phyloP scores from a whole-genome alignment of 1,140 invertebrate species.

The Trinorchestia longiramus region DNA sequence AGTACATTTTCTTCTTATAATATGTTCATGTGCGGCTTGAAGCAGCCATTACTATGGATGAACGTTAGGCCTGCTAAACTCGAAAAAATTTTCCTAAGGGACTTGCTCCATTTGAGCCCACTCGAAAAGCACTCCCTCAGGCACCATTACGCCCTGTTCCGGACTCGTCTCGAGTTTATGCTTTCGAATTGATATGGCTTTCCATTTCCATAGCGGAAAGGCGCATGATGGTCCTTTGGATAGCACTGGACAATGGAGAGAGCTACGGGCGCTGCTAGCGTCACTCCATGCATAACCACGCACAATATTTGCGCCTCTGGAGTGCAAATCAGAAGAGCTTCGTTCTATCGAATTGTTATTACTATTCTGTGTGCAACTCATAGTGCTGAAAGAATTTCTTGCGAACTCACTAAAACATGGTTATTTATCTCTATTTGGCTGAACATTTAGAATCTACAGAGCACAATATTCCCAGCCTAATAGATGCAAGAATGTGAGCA shows the following conservation, averaged over 20 bases:
- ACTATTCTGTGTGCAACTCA: not conserved
- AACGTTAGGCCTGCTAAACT: not conserved
- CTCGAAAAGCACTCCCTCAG: slow-evolving; percentile 26
- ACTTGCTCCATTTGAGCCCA: slow-evolving; percentile 41
- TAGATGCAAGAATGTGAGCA: too few relatives aligned
- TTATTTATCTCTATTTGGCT: not conserved
- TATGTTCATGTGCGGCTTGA: not conserved
- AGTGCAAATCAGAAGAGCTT: not conserved
- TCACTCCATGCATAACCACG: not conserved
- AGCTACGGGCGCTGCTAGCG: not conserved
- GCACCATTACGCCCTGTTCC: slow-evolving; percentile 31
- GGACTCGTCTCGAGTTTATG: slow-evolving; percentile 37
- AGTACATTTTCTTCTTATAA: not conserved
- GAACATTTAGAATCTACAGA: not conserved
- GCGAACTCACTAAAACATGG: not conserved
- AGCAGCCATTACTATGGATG: not conserved
- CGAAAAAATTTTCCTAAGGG: slow-evolving; percentile 25
- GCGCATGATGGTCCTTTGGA: not conserved
- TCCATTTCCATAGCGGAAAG: slow-evolving; percentile 41
- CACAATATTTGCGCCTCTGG: not conserved
- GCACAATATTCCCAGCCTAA: not conserved
- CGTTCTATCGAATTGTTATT: not conserved
- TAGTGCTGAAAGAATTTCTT: not conserved
- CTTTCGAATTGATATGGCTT: slow-evolving; percentile 22
- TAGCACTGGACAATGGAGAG: not conserved